Evolutionary conservation across 2,113 vertebrate species (phyloP).

Genomic region (Pseudorhombus dupliciocellatus): DNA sequence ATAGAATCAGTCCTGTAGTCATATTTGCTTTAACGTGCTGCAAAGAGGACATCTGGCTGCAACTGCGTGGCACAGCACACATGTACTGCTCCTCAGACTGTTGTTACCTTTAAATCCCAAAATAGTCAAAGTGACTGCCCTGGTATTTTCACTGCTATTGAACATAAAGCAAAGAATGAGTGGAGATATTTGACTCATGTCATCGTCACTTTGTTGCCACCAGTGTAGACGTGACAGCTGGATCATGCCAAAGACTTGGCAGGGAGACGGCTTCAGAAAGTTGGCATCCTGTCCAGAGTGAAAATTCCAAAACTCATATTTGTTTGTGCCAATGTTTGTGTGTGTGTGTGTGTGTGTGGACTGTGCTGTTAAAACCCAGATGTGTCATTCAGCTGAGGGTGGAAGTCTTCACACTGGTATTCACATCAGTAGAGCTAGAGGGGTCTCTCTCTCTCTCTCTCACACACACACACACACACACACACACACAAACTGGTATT

Average conservation of each 20-base stretch:
- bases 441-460: conserved; percentile 7
- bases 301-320: conserved; percentile 44
- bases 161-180: conserved; percentile 20
- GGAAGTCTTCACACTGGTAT: conserved; percentile 58
- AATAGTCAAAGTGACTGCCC: conserved; percentile 9
- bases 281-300: conserved; percentile 52
- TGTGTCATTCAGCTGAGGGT: conserved; percentile 74
- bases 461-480: conserved; percentile 28
- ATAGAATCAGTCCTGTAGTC: neutral
- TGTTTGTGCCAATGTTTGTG: neutral
- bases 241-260: conserved; percentile 54
- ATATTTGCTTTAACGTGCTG: conserved; percentile 1
- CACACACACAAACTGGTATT: conserved; percentile 30
- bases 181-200: conserved; percentile 38
- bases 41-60: conserved; percentile 44
- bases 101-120: conserved; percentile 11
- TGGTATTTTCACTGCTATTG: conserved; percentile 28
- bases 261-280: conserved; percentile 39
- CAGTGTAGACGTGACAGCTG: conserved; percentile 56
- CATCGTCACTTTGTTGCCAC: conserved; percentile 45
- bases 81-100: conserved; percentile 2
- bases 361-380: conserved; percentile 62
- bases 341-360: conserved; percentile 46
- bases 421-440: conserved; percentile 46
- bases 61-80: conserved; percentile 27